A percentile compares a stretch with the other conserved stretches of the same genome.
Conservation (phyloP, 2,888 invertebrate species). For the Chloroclystis v-ata region DNA sequence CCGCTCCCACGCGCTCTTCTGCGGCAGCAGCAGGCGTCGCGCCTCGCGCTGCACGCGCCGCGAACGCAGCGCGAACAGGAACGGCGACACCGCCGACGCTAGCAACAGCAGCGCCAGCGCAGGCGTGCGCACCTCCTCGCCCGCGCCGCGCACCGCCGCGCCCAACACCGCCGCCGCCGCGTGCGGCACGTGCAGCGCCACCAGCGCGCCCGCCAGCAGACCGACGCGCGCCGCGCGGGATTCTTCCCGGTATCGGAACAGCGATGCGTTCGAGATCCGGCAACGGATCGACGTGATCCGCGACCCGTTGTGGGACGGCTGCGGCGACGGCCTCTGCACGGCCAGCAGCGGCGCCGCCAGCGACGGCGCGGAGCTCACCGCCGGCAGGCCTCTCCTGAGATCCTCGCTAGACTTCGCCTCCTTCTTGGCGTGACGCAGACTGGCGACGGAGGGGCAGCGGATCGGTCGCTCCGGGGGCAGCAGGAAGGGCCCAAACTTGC, state of each 20-base stretch:
- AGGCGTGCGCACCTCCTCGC: slow-evolving; percentile 67
- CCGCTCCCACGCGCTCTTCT: slow-evolving; percentile 74
- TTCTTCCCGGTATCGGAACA: slow-evolving; percentile 92
- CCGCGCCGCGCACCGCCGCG: slow-evolving; percentile 72
- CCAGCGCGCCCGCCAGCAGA: slow-evolving; percentile 81
- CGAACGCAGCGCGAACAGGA: slow-evolving; percentile 87
- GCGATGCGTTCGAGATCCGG: slow-evolving; percentile 89
- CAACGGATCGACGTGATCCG: slow-evolving; percentile 86
- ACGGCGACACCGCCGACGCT: slow-evolving; percentile 82
- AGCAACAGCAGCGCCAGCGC: slow-evolving; percentile 78
- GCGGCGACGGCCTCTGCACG: slow-evolving; percentile 60
- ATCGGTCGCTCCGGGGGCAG: slow-evolving; percentile 65
- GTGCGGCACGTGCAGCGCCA: slow-evolving; percentile 86
- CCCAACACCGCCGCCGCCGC: slow-evolving; percentile 56
- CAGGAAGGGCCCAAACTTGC: slow-evolving; percentile 68
- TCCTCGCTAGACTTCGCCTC: slow-evolving; percentile 64
- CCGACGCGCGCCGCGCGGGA: slow-evolving; percentile 90
- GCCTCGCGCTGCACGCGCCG: slow-evolving; percentile 79
- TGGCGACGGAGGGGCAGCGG: slow-evolving; percentile 69
- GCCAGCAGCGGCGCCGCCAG: slow-evolving; percentile 61
- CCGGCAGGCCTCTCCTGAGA: slow-evolving; percentile 61
- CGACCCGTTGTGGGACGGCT: slow-evolving; percentile 70
- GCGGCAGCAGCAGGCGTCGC: slow-evolving; percentile 56
- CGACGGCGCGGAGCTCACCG: slow-evolving; percentile 74
- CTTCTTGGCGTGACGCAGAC: slow-evolving; percentile 61